Base-by-base conservation (phyloP, 1,140 invertebrate genomes). In the Leptinotarsa texana region DNA sequence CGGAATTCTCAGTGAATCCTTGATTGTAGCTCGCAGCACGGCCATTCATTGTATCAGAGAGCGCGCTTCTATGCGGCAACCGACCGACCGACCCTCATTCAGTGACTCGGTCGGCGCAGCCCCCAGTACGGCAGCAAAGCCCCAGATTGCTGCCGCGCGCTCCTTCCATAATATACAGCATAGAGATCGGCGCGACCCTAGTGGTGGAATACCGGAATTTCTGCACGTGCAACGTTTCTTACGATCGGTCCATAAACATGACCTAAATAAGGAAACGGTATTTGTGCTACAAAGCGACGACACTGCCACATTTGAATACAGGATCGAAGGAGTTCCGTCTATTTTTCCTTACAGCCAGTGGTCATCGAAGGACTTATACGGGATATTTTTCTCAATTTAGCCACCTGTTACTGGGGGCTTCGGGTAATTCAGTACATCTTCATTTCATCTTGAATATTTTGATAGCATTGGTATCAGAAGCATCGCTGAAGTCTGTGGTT, bases 121-220 rank as follows among this genome's bases (percentile, higher is more conserved):
- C 24, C 70, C 74, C 74, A 75, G 74, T 75, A 75, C 74, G 69
- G 68, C 74, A 63, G 68, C 74, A 51, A 61, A 69, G 67, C 15
- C 69, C 73, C 73, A 33, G 73, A 69, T 69, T 33, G 33, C 61
- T 24, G 21, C n/a, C 51, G 51, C 51, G 51, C 51, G 51, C 51
- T 57, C 51, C n/a, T 57, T 57, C 51, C 51, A 57, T 18, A 18
- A 57, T 57, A 57, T 17, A 57, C n/a, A 17, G 51, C 51, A 57
- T 15, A 15, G 51, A 57, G 15, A 15, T 15, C 15, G 51, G 3
- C 51, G 51, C 51, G 33, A 42, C 51, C 51, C 51, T 18, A 18
- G 51, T 18, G 51, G n/a, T 18, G 51, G 51, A 4, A 17, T 57
- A 57, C 4, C 51, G 15, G 33, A 57, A 57, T 57, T 57, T 57